Conservation (phyloP, 1,140 invertebrate species). For the Nixonia krombeini region DNA sequence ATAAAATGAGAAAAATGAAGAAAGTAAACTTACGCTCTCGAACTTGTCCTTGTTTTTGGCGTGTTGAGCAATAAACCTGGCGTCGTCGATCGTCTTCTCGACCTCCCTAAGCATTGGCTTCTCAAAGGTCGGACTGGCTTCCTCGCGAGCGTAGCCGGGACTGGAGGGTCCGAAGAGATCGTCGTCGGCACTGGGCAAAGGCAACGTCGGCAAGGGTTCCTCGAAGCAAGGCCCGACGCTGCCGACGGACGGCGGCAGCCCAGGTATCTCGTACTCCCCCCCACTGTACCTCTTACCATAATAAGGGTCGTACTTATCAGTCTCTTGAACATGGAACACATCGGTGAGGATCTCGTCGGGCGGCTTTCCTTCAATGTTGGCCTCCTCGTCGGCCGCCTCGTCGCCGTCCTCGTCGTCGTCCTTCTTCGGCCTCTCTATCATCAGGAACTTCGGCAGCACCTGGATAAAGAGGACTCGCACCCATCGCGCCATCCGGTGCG, state of each 20-base stretch:
- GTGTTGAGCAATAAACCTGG: slow-evolving; percentile 94
- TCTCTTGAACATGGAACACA: slow-evolving; percentile 80
- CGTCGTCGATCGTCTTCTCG: slow-evolving; percentile 90
- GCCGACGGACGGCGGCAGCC: slow-evolving; percentile 63
- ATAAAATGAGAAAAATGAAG: slow-evolving; percentile 6
- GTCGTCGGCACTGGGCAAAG: slow-evolving; percentile 81
- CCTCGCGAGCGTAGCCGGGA: slow-evolving; percentile 73
- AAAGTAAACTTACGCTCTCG: slow-evolving; percentile 83
- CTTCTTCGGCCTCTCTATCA: slow-evolving; percentile 87
- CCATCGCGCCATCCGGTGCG: slow-evolving; percentile 94
- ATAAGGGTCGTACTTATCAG: slow-evolving; percentile 79
- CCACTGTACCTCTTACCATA: slow-evolving; percentile 77
- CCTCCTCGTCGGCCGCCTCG: slow-evolving; percentile 76
- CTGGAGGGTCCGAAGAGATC: slow-evolving; percentile 83
- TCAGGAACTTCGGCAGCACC: slow-evolving; percentile 87
- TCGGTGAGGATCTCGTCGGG: slow-evolving; percentile 80
- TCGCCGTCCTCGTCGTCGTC: slow-evolving; percentile 75
- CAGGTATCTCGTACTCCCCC: slow-evolving; percentile 81
- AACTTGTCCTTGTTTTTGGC: slow-evolving; percentile 95
- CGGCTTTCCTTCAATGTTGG: slow-evolving; percentile 71
- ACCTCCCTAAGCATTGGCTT: slow-evolving; percentile 82
- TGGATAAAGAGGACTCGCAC: slow-evolving; percentile 91
- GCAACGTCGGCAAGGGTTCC: slow-evolving; percentile 78
- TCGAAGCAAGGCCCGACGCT: slow-evolving; percentile 75
- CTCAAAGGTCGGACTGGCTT: slow-evolving; percentile 84